A percentile compares a stretch with the other conserved stretches of the same genome.
Evolutionary conservation across 2,113 vertebrate genomes (phyloP).

Genomic region (Rhinolophus ferrumequinum): DNA sequence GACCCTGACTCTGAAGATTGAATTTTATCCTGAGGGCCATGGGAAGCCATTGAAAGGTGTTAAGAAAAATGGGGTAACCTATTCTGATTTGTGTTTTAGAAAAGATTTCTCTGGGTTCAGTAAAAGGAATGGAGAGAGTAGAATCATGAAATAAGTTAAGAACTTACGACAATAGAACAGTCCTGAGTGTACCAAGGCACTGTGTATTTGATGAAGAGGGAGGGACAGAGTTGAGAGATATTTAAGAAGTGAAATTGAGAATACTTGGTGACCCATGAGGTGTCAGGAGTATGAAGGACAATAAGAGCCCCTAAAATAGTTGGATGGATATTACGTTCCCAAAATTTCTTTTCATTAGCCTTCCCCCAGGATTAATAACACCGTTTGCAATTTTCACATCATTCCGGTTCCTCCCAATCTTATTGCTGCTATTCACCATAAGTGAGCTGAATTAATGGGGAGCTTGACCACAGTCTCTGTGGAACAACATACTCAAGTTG

Average conservation of each 20-base stretch:
- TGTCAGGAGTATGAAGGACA: neutral
- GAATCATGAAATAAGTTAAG: neutral
- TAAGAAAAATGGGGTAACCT: neutral
- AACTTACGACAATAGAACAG: neutral
- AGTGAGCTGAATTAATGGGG: constrained; percentile 20
- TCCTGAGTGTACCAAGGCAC: neutral
- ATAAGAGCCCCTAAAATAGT: neutral
- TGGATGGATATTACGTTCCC: neutral
- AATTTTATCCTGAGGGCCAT: neutral
- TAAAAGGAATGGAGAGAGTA: neutral
- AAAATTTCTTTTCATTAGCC: neutral
- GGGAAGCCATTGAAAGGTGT: neutral
- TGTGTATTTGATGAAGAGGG: neutral
- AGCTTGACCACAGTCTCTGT: neutral
- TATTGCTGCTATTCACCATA: neutral
- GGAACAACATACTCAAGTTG: neutral
- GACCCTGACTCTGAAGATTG: neutral
- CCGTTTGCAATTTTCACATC: neutral
- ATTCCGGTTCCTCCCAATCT: neutral
- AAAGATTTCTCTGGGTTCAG: neutral
- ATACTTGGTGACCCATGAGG: neutral
- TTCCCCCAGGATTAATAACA: neutral
- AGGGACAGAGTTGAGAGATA: neutral
- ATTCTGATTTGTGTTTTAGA: neutral
- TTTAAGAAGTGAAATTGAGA: neutral